phyloP scores from a whole-genome alignment of 2,113 vertebrate genomes.

The Sorex araneus region DNA sequence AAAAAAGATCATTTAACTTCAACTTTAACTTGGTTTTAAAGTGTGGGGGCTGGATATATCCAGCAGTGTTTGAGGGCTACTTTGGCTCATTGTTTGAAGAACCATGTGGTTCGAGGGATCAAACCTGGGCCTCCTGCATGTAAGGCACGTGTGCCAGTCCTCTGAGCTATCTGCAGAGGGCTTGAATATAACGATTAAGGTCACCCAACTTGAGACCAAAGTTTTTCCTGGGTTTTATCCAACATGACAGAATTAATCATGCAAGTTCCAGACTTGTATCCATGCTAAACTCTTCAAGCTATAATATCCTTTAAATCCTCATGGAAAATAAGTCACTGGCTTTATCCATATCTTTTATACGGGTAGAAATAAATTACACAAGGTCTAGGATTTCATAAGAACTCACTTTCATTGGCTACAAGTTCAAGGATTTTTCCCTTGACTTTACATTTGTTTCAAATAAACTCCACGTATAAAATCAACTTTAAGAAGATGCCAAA shows the following conservation, averaged over 20 bases:
- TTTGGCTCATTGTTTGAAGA: too few species aligned
- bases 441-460: slow-evolving; percentile 19
- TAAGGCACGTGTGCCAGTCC: too few species aligned
- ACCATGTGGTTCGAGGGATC: too few species aligned
- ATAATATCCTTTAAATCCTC: not conserved
- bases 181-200: too few species aligned
- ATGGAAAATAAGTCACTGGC: not conserved
- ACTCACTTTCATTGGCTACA: not conserved
- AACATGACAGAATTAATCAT: not conserved
- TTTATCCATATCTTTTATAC: not conserved
- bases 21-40: too few species aligned
- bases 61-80: too few species aligned
- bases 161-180: too few species aligned
- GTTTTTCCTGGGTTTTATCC: not conserved
- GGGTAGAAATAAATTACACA: not conserved
- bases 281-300: not conserved
- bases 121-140: too few species aligned
- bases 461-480: slow-evolving; percentile 4
- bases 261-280: not conserved
- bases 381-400: not conserved
- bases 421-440: not conserved
- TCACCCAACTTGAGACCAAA: not conserved
- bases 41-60: too few species aligned
- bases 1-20: not conserved
- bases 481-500: slow-evolving; percentile 21